Evolutionary conservation across 2,888 invertebrate genomes (phyloP).

Genomic region (Bugulina stolonifera): DNA sequence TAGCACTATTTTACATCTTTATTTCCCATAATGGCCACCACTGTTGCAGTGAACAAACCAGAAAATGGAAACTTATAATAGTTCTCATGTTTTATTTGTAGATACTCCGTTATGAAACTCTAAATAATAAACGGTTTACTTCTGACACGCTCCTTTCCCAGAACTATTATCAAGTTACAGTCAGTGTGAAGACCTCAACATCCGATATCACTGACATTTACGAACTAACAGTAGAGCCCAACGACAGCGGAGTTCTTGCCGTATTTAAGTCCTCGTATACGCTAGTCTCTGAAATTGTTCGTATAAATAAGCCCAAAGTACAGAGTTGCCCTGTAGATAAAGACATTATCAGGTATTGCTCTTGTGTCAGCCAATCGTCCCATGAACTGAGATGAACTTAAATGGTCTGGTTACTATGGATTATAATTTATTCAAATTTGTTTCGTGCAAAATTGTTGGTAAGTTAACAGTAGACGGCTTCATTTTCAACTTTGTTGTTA

Average conservation of each 20-base stretch:
- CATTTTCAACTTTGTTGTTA: too few relatives aligned
- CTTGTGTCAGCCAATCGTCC: background rate
- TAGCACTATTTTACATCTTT: too few relatives aligned
- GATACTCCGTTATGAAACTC: background rate
- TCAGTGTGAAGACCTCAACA: background rate
- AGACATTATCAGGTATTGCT: background rate
- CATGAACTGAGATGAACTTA: too few relatives aligned
- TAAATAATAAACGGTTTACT: background rate
- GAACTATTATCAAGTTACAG: background rate
- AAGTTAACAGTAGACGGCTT: too few relatives aligned
- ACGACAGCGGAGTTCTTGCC: background rate
- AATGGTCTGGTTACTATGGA: too few relatives aligned
- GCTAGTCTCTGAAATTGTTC: conserved; percentile 4
- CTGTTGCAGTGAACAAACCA: too few relatives aligned
- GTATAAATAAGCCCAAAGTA: background rate
- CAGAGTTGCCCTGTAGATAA: background rate
- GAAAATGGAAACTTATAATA: too few relatives aligned
- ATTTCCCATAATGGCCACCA: too few relatives aligned
- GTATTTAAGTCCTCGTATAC: background rate
- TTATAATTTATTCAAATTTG: too few relatives aligned
- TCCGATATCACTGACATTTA: background rate
- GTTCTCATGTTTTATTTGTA: too few relatives aligned
- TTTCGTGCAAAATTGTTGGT: too few relatives aligned
- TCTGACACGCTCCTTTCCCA: background rate
- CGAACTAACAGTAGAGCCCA: conserved; percentile 12